These are phyloP conservation scores for Volucella zonaria DNA, from an alignment of 2,888 invertebrate genomes.

Conservation along the genomic window DNA sequence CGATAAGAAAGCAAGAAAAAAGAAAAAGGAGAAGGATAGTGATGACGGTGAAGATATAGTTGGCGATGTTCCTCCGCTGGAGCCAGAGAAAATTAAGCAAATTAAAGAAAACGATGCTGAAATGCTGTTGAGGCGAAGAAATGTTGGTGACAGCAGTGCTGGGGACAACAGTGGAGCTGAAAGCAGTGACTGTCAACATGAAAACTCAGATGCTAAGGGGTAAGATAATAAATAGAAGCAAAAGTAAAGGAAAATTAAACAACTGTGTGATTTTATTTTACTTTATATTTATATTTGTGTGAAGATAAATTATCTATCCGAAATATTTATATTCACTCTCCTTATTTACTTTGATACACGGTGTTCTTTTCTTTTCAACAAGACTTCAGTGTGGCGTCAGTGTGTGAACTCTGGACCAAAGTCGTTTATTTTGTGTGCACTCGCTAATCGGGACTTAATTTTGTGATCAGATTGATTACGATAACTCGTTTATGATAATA, in stretches of 20 bases:
- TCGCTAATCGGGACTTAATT: too few species aligned
- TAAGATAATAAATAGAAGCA: conserved; percentile 75
- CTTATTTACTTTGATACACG: too few species aligned
- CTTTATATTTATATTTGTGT: too few species aligned
- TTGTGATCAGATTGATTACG: too few species aligned
- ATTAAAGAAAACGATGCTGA: conserved; percentile 80
- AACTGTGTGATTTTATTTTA: conserved; percentile 21
- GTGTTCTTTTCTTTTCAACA: too few species aligned
- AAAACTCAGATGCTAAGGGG: conserved; percentile 79
- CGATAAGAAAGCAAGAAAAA: conserved; percentile 85
- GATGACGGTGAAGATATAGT: conserved; percentile 87
- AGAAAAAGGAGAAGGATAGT: conserved; percentile 90
- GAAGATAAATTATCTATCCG: not conserved
- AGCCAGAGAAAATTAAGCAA: conserved; percentile 80
- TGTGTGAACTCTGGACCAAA: too few species aligned
- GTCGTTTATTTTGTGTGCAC: too few species aligned
- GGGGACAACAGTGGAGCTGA: conserved; percentile 75
- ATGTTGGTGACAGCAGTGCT: conserved; percentile 75
- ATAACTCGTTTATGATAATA: too few species aligned
- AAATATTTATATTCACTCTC: too few species aligned
- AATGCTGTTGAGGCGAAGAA: conserved; percentile 78
- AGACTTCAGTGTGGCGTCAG: too few species aligned
- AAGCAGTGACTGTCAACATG: conserved; percentile 71
- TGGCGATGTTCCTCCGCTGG: conserved; percentile 79
- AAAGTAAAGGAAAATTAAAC: conserved; percentile 2